A percentile compares a stretch with the other conserved stretches of the same genome.
Evolutionary conservation across 1,140 invertebrate species (phyloP).

Genomic region (Orius insidiosus): DNA sequence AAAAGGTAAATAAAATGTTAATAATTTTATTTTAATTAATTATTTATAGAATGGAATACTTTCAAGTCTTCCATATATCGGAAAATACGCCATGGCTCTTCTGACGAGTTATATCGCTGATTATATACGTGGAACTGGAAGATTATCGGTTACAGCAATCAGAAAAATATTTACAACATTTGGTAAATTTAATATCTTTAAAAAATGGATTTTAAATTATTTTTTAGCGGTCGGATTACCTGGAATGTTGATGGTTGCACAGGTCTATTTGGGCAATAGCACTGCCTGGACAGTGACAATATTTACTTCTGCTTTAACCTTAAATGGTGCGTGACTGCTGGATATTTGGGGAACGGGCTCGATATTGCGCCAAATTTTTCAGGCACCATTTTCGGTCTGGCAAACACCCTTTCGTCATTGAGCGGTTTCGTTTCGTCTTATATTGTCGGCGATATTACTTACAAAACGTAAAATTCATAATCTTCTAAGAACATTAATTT

Average conservation of each 20-base stretch:
- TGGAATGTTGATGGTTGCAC: conserved; percentile 40
- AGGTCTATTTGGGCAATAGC: conserved; percentile 46
- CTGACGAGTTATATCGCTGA: conserved; percentile 53
- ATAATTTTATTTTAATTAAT: conserved; percentile 5
- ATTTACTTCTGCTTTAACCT: conserved; percentile 41
- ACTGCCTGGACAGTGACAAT: conserved; percentile 37
- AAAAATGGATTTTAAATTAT: not conserved
- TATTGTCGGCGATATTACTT: conserved; percentile 68
- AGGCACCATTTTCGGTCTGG: conserved; percentile 69
- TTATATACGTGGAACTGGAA: conserved; percentile 32
- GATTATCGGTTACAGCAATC: conserved; percentile 40
- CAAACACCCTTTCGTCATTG: conserved; percentile 74
- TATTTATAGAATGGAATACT: conserved; percentile 39
- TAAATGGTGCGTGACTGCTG: conserved; percentile 55
- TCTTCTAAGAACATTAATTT: not conserved
- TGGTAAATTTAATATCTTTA: conserved; percentile 28
- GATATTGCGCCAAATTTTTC: conserved; percentile 56
- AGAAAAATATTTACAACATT: conserved; percentile 48
- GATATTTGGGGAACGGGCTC: conserved; percentile 57
- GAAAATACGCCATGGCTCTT: conserved; percentile 49
- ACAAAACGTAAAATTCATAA: conserved; percentile 38
- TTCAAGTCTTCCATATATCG: conserved; percentile 46
- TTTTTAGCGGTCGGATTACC: conserved; percentile 44
- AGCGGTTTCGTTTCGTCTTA: conserved; percentile 71
- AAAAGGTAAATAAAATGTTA: conserved; percentile 31